Base-by-base conservation (phyloP, 92 coral and sea anemone genomes). In the Ricordea florida region DNA sequence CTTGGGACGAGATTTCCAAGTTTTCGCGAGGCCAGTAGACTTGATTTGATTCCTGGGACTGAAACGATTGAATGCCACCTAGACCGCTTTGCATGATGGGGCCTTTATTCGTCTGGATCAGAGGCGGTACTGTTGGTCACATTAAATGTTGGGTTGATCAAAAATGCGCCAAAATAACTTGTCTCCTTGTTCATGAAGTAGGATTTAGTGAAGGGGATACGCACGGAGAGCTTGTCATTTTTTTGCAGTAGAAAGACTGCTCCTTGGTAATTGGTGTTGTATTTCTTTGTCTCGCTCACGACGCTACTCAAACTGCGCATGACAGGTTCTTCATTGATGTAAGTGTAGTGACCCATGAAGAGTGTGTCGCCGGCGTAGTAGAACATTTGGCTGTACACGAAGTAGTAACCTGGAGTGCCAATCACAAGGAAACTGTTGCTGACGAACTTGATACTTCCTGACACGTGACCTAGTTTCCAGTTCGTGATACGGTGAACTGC, bases 181-280 rank as follows among this genome's bases (percentile, higher is more conserved):
- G 91, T 86, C 5, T 89, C 90, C 29, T 47, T 81, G 69, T 89
- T 74, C 90, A 96, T 92, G 23, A 82, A 92, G 27, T 82, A 70
- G 10, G 82, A 66, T 74, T 80, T 89, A 8, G 92, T 92, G 51
- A 89, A 96, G 7, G 99, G 97, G 18, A 88, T 87, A 8, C 96
- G 81, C 21, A 96, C 90, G 6, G 96, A 85, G 20, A 96, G 89
- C 37, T 85, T 83, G 76, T 96, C 97, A 6, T 97, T 97, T 17
- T 73, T 79, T 9, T 35, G 62, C 10, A 96, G 87, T 8, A 51
- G 65, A 50, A 96, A 96, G 28, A 96, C 96, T 2, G 97, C 99
- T 42, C 99, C 97, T 21, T 92, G 87, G 72, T 89, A 96, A 66
- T 96, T 96, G 0, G 99, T 92, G 79, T 89, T 87, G 83, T 82